Evolutionary conservation across 1,140 invertebrate genomes (phyloP).

Genomic region (Dinothrombium tinctorium): DNA sequence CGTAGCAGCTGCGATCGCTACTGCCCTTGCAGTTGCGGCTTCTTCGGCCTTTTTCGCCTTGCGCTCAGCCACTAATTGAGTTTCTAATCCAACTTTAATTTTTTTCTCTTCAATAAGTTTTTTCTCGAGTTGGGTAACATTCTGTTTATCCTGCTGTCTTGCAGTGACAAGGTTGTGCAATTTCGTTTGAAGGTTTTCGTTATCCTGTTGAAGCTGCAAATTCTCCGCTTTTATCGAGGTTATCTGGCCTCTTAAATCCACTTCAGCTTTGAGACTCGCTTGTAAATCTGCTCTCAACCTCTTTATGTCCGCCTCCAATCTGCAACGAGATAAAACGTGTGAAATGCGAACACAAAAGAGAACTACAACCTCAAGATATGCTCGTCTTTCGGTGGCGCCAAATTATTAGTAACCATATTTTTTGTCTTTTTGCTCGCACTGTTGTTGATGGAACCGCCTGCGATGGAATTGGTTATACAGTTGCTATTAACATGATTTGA

Average conservation of each 20-base stretch:
- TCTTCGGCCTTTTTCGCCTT: conserved; percentile 44
- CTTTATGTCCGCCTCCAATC: conserved; percentile 39
- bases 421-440: conserved; percentile 20
- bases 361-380: conserved; percentile 28
- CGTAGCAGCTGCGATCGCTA: conserved; percentile 15
- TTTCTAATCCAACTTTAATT: conserved; percentile 37
- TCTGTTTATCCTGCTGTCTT: conserved; percentile 50
- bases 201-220: conserved; percentile 47
- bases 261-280: conserved; percentile 41
- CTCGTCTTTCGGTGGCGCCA: conserved; percentile 28
- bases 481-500: conserved; percentile 13
- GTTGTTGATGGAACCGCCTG: conserved; percentile 27
- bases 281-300: conserved; percentile 49
- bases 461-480: conserved; percentile 21
- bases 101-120: conserved; percentile 59
- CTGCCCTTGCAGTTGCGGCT: conserved; percentile 24
- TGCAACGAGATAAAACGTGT: background rate
- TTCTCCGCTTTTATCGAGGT: conserved; percentile 37
- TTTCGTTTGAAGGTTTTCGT: conserved; percentile 52
- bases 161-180: conserved; percentile 40
- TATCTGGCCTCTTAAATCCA: conserved; percentile 57
- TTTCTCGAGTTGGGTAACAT: conserved; percentile 45
- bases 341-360: background rate
- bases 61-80: conserved; percentile 46
- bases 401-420: conserved; percentile 22